phyloP scores from a whole-genome alignment of 1,140 invertebrate species.

The Lysiphlebus fabarum region DNA sequence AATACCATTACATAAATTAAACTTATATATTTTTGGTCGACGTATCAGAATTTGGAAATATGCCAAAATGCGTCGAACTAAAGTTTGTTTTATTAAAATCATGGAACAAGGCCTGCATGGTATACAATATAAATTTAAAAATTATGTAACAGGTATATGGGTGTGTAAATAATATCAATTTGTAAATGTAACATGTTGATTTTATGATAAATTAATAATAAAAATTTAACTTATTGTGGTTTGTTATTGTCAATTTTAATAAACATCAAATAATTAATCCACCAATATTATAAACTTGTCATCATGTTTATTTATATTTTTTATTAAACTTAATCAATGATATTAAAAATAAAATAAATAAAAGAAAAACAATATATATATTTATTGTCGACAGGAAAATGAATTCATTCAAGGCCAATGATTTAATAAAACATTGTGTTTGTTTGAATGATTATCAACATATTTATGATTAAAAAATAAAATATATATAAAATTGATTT shows the following conservation, averaged over 20 bases:
- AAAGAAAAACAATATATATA: too few relatives aligned
- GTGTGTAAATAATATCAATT: conserved; percentile 24
- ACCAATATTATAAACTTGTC: conserved; percentile 10
- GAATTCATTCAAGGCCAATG: conserved; percentile 15
- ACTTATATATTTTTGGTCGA: conserved; percentile 47
- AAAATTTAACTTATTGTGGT: conserved; percentile 2
- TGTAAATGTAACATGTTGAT: too few relatives aligned
- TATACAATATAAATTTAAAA: conserved; percentile 21
- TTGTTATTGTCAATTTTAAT: conserved; percentile 25
- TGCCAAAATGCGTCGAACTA: conserved; percentile 46
- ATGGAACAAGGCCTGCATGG: conserved; percentile 36
- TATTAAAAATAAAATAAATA: too few relatives aligned
- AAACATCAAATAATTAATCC: conserved; percentile 2
- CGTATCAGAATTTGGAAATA: conserved; percentile 42
- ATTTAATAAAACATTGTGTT: conserved; percentile 5
- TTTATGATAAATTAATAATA: too few relatives aligned
- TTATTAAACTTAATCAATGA: too few relatives aligned
- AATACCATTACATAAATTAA: conserved; percentile 48
- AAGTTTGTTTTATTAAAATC: conserved; percentile 46
- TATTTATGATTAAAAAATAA: not conserved
- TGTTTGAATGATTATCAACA: not conserved
- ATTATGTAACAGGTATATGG: conserved; percentile 46
- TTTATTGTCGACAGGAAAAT: conserved; percentile 2
- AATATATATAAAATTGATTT: not conserved
- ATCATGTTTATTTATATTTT: too few relatives aligned